These are phyloP conservation scores for Tetropium fuscum DNA, from an alignment of 2,888 invertebrate species.

Conservation along the genomic window DNA sequence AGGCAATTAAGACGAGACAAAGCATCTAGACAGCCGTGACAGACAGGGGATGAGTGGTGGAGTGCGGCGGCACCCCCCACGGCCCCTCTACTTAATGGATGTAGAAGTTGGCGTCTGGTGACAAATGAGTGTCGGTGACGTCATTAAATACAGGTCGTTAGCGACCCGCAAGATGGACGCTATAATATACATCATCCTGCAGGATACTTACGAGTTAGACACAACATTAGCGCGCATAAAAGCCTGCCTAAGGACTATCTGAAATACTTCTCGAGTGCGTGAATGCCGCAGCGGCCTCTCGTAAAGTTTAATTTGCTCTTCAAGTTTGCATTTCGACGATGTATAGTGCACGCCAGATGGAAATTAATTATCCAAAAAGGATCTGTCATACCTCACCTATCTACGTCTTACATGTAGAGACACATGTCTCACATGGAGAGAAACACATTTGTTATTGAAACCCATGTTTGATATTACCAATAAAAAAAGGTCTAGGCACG, in stretches of 20 bases:
- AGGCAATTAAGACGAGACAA: slow-evolving; percentile 43
- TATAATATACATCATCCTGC: slow-evolving; percentile 45
- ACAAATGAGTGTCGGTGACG: slow-evolving; percentile 51
- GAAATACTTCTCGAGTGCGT: slow-evolving; percentile 10
- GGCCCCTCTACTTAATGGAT: slow-evolving; percentile 42
- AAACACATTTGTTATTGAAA: no score
- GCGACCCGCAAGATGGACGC: slow-evolving; percentile 48
- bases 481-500: no score
- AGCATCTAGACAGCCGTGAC: slow-evolving; percentile 39
- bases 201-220: slow-evolving; percentile 10
- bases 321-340: no score
- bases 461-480: no score
- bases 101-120: slow-evolving; percentile 46
- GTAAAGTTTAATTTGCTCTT: no score
- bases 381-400: no score
- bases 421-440: no score
- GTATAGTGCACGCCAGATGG: no score
- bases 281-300: neutral
- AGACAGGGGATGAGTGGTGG: slow-evolving; percentile 36
- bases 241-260: slow-evolving; percentile 13
- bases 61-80: no score
- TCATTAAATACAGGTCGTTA: slow-evolving; percentile 52
- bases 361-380: no score
- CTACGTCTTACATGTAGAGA: no score
- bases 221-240: slow-evolving; percentile 19